phyloP scores from a whole-genome alignment of 1,140 invertebrate genomes.

The Ips typographus region DNA sequence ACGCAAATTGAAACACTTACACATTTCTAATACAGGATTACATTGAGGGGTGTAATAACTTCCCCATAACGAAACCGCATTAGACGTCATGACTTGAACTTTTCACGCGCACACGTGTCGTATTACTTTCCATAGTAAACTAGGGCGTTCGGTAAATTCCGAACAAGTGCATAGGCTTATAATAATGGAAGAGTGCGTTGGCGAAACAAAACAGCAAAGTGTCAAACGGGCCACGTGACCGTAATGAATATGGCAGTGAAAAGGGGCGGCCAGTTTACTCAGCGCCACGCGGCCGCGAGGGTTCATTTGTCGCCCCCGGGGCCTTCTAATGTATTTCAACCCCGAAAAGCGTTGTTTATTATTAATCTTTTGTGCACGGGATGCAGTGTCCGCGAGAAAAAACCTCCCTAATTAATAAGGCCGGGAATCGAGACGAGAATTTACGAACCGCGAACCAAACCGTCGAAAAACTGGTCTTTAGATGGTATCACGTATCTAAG shows the following conservation, averaged over 20 bases:
- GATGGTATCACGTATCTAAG: constrained; percentile 25
- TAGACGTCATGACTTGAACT: background rate
- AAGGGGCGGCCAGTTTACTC: constrained; percentile 31
- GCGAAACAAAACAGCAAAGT: constrained; percentile 29
- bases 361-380: constrained; percentile 1
- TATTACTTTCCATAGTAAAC: background rate
- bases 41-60: no score
- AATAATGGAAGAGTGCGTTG: constrained; percentile 25
- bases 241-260: constrained; percentile 28
- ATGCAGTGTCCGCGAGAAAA: no score
- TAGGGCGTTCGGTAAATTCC: constrained; percentile 16
- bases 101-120: constrained; percentile 15
- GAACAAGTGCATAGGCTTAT: constrained; percentile 26
- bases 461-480: constrained; percentile 13
- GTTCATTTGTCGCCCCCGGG: constrained; percentile 14
- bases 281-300: constrained; percentile 21
- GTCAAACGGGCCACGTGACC: constrained; percentile 32
- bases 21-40: no score
- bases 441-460: constrained; percentile 18
- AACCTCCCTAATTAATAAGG: constrained; percentile 8
- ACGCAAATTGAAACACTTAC: no score
- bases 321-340: constrained; percentile 12
- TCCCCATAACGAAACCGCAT: background rate
- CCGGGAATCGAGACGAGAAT: constrained; percentile 5
- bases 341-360: constrained; percentile 2